Evolutionary conservation across 2,888 invertebrate genomes (phyloP), one percentile per base, ranked within the genome.

Genomic region (Mallateleia sp.): DNA sequence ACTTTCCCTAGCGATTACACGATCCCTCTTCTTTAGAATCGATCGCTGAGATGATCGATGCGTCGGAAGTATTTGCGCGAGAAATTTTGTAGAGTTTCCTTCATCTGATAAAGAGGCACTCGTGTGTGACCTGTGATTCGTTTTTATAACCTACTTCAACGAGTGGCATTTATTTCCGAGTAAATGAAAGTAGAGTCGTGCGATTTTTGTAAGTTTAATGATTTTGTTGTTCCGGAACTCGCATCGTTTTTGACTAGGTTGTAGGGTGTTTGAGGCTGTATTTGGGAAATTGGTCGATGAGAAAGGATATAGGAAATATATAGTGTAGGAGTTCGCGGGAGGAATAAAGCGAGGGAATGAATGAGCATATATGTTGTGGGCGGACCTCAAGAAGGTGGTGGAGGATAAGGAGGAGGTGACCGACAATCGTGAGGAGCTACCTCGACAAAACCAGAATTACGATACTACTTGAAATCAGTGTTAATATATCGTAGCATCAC

Each of bases 381-480:
- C 94, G 94, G 94, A 94, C 89, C 94, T 93, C 89, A 89, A 89
- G 89, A 87, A 93, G 92, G 93, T 94, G 92, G 94, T 94, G 94
- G 94, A 94, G 93, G 94, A 93, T 93, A 91, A 93, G 91, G 92
- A 93, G 94, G 94, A 94, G 94, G 94, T 87, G 92, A 85, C 89
- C 83, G 75, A 80, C 92, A 92, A 93, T 91, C 85, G 90, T 91
- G 92, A 92, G 92, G 90, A 91, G 91, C 91, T 89, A 89, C 88
- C 89, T 89, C 81, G 88, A 90, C 89, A 90, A 90, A 91, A 91
- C 88, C 90, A 90, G 90, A 91, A 78, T 85, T 85, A 82, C 79
- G 62, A 82, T 72, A 82, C 54, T 22, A 64, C 52, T 71, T 64
- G 18, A 72, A 62, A 62, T 77, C 66, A 24, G 56, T 58, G 38